These are phyloP conservation scores for Syrrhaptes paradoxus DNA, from an alignment of 2,113 vertebrate genomes.

Conservation along the genomic window DNA sequence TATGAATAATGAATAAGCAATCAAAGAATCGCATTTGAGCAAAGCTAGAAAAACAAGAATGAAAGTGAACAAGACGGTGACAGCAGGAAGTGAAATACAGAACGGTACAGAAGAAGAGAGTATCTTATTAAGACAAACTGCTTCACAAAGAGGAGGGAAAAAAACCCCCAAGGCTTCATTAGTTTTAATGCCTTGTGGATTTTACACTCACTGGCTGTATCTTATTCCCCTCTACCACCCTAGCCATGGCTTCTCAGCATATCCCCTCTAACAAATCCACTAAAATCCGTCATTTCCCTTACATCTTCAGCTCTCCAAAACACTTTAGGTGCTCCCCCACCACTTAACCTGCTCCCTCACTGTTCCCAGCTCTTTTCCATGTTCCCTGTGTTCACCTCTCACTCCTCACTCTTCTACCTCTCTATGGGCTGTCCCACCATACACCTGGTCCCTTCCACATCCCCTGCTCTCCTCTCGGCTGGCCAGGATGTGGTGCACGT, in stretches of 20 bases:
- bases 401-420: not conserved
- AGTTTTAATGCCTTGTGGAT: not conserved
- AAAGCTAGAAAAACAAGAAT: slow-evolving; percentile 33
- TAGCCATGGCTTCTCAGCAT: not conserved
- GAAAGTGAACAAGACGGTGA: slow-evolving; percentile 28
- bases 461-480: not conserved
- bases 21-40: slow-evolving; percentile 40
- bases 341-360: not conserved
- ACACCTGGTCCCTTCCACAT: not conserved
- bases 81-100: not conserved
- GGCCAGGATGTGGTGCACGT: accelerated
- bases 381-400: not conserved
- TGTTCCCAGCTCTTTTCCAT: not conserved
- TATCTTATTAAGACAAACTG: not conserved
- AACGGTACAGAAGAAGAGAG: not conserved
- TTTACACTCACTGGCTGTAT: not conserved
- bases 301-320: not conserved
- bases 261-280: not conserved
- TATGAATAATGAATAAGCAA: slow-evolving; percentile 60
- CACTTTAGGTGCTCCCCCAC: not conserved
- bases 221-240: not conserved
- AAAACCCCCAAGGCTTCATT: not conserved
- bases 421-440: not conserved
- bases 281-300: not conserved
- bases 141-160: not conserved